Evolutionary conservation across 2,888 invertebrate species (phyloP).

Genomic region (Chironomus tentans): DNA sequence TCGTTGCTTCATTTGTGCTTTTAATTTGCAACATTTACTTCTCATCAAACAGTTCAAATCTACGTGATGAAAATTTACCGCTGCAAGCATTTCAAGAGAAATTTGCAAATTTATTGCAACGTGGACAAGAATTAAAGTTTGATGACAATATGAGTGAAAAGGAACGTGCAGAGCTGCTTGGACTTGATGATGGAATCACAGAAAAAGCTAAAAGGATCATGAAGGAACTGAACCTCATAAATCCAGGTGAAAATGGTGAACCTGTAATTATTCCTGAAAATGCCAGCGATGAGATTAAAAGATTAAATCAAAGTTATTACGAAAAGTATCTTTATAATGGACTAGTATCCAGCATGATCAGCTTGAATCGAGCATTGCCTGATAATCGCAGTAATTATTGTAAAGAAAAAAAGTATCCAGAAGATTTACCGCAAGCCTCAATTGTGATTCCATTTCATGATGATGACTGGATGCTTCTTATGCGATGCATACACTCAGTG

Average conservation of each 20-base stretch:
- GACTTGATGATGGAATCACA: constrained; percentile 9
- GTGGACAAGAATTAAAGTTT: not conserved
- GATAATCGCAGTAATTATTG: not conserved
- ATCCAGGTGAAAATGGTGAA: constrained; percentile 5
- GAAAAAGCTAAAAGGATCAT: not conserved
- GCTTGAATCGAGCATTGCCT: not conserved
- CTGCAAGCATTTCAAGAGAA: not conserved
- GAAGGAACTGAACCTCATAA: not conserved
- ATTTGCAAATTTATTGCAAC: not conserved
- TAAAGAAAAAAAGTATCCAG: not conserved
- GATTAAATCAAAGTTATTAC: not conserved
- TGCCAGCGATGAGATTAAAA: not conserved
- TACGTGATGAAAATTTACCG: not conserved
- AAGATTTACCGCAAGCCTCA: not conserved
- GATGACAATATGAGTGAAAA: not conserved
- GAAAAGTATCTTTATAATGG: not conserved
- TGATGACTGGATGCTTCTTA: not conserved
- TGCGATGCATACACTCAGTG: not conserved
- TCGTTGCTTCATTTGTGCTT: not conserved
- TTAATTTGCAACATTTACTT: not conserved
- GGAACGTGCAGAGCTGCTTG: not conserved
- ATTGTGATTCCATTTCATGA: constrained; percentile 1
- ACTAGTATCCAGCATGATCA: not conserved
- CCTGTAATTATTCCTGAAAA: not conserved
- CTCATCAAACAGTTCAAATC: not conserved